Evolutionary conservation across 2,888 invertebrate species (phyloP).

Genomic region (Encarsia formosa): DNA sequence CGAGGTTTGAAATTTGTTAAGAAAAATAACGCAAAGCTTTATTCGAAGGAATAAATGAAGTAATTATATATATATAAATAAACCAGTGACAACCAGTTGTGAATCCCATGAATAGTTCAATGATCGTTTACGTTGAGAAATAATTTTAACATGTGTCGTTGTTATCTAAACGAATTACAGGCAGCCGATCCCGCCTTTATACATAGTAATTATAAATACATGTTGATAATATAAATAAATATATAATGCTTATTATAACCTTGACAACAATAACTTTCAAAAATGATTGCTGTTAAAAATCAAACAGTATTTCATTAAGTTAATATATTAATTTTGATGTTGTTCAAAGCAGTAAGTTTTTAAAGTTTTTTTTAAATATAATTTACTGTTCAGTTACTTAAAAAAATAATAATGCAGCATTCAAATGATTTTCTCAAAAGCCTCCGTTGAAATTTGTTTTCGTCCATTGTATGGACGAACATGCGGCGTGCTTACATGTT

Average conservation of each 20-base stretch:
- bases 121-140: not conserved
- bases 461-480: too few relatives aligned
- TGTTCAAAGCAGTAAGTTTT: too few relatives aligned
- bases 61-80: not conserved
- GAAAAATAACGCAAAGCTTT: too few relatives aligned
- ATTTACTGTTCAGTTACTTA: too few relatives aligned
- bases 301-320: slow-evolving; percentile 7
- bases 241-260: slow-evolving; percentile 31
- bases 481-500: too few relatives aligned
- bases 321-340: too few relatives aligned
- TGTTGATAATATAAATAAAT: slow-evolving; percentile 44
- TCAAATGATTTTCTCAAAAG: too few relatives aligned
- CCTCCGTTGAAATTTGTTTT: too few relatives aligned
- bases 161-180: not conserved
- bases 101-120: not conserved
- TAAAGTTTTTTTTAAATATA: too few relatives aligned
- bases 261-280: slow-evolving; percentile 12
- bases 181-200: too few relatives aligned
- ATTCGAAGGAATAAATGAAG: not conserved
- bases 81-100: not conserved
- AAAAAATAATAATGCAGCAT: too few relatives aligned
- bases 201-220: slow-evolving; percentile 31
- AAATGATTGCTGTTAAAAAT: slow-evolving; percentile 11
- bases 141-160: not conserved
- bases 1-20: too few relatives aligned